A percentile compares a stretch with the other conserved stretches of the same genome.
Evolutionary conservation across 2,888 invertebrate genomes (phyloP).

Genomic region (Elysia crispata): DNA sequence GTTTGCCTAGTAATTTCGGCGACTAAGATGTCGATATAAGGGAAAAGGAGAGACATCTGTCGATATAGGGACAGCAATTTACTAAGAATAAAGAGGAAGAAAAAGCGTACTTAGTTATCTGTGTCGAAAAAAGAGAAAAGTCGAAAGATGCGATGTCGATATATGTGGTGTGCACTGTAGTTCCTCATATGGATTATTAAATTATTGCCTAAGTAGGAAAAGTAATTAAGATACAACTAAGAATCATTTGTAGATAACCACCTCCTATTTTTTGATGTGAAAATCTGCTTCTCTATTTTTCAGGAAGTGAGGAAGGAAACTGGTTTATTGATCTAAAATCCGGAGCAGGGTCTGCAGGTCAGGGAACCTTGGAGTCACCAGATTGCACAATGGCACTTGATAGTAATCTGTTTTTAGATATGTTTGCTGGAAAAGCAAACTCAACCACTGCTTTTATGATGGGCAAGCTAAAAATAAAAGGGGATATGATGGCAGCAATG

Average conservation of each 20-base stretch:
- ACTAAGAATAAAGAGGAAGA: too few relatives aligned
- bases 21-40: too few relatives aligned
- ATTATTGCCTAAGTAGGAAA: background rate
- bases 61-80: too few relatives aligned
- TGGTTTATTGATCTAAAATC: slow-evolving; percentile 94
- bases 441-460: slow-evolving; percentile 96
- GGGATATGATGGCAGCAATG: slow-evolving; percentile 95
- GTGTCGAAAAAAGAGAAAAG: too few relatives aligned
- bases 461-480: slow-evolving; percentile 94
- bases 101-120: too few relatives aligned
- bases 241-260: background rate
- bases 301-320: slow-evolving; percentile 84
- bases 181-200: background rate
- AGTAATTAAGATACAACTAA: background rate
- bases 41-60: too few relatives aligned
- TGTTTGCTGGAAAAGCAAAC: slow-evolving; percentile 87
- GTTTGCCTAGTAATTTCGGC: too few relatives aligned
- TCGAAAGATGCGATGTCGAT: too few relatives aligned
- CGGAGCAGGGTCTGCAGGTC: slow-evolving; percentile 87
- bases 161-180: too few relatives aligned
- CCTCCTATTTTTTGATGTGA: background rate
- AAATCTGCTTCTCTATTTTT: slow-evolving; percentile 48
- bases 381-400: slow-evolving; percentile 93
- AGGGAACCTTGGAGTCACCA: slow-evolving; percentile 82
- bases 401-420: slow-evolving; percentile 78